A percentile compares a stretch with the other conserved stretches of the same genome.
These are phyloP conservation scores for Mormyrops boulengeri DNA, from an alignment of 2,797 vertebrate genomes.

Conservation along the genomic window DNA sequence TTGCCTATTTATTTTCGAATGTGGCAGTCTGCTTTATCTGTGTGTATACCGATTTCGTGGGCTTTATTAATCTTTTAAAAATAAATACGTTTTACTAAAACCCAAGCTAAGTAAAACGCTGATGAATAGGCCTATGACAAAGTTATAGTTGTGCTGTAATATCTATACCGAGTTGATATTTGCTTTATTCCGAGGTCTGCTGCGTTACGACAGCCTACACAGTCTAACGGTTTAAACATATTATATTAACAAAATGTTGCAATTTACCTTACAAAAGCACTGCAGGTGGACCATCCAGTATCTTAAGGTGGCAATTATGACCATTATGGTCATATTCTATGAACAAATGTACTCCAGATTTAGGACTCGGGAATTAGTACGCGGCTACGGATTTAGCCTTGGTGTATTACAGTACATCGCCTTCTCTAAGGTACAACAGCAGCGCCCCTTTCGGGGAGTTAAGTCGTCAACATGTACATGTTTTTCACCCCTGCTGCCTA, in stretches of 20 bases:
- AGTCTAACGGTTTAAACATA: not conserved
- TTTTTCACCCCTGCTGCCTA: not conserved
- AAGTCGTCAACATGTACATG: not conserved
- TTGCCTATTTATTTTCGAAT: not conserved
- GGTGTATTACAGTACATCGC: not conserved
- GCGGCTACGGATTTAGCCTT: not conserved
- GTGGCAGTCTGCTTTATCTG: not conserved
- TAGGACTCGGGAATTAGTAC: not conserved
- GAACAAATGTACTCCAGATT: not conserved
- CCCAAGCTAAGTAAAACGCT: not conserved
- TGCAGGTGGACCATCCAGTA: not conserved
- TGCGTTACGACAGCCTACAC: not conserved
- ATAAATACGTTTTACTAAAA: not conserved
- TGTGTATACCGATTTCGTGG: not conserved
- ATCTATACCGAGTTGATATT: not conserved
- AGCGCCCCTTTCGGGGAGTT: conserved; percentile 5
- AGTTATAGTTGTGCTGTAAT: not conserved
- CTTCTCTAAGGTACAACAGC: not conserved
- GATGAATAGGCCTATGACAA: not conserved
- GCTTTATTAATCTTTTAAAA: not conserved
- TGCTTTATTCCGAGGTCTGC: not conserved
- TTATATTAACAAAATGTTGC: not conserved
- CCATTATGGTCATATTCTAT: not conserved
- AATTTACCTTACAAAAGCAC: not conserved
- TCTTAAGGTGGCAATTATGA: not conserved